phyloP scores from a whole-genome alignment of 2,113 vertebrate genomes.

The Rhea pennata region DNA sequence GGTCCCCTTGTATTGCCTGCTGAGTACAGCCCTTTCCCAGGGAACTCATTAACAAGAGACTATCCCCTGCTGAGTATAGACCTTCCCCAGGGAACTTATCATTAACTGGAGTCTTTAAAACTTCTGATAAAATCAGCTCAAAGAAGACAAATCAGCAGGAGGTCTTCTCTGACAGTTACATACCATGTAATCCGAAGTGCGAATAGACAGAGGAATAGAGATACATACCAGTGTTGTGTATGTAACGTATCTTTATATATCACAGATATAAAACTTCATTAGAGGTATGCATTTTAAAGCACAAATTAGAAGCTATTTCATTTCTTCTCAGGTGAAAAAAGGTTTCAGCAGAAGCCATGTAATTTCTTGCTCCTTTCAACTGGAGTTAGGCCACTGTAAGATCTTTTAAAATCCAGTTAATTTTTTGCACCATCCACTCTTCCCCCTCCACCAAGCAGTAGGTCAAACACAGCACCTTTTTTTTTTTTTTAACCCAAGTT shows the following conservation, averaged over 20 bases:
- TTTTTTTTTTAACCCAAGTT: background rate
- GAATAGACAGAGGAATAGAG: background rate
- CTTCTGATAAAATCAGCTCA: background rate
- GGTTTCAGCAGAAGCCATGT: background rate
- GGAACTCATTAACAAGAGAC: too few relatives aligned
- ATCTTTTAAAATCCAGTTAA: background rate
- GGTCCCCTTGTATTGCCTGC: background rate
- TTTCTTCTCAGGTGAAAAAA: background rate
- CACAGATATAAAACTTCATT: rapidly evolving
- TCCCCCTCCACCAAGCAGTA: background rate
- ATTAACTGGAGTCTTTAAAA: background rate
- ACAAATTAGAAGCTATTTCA: background rate
- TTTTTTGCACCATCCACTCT: background rate
- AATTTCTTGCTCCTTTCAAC: background rate
- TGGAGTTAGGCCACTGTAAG: background rate
- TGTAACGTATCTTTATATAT: background rate
- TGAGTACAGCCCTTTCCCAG: background rate
- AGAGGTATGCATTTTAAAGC: background rate
- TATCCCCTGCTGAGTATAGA: rapidly evolving
- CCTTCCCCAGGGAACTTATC: background rate
- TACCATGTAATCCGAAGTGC: background rate
- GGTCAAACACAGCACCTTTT: background rate
- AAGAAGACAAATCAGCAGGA: background rate
- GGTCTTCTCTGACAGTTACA: background rate
- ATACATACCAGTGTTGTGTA: background rate